A percentile compares a stretch with the other conserved stretches of the same genome.
These are phyloP conservation scores for Therioaphis trifolii DNA, from an alignment of 2,888 invertebrate genomes.

Conservation along the genomic window DNA sequence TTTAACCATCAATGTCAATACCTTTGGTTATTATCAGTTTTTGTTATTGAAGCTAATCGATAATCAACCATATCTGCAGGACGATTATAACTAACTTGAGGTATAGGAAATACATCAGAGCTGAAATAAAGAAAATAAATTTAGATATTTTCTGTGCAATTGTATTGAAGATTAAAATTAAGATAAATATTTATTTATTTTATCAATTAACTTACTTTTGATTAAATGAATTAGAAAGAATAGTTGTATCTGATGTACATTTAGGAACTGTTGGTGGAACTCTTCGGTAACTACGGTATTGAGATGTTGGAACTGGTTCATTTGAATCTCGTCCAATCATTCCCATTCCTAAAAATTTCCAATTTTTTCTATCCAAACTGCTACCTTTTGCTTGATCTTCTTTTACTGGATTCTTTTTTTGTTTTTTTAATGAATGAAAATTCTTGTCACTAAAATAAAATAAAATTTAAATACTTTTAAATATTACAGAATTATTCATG, in stretches of 20 bases:
- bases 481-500: too few species aligned
- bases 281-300: constrained; percentile 80
- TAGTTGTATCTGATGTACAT: constrained; percentile 35
- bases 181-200: constrained; percentile 8
- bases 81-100: constrained; percentile 63
- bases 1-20: constrained; percentile 11
- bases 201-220: constrained; percentile 48
- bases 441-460: constrained; percentile 70
- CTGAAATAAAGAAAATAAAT: constrained; percentile 50
- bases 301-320: constrained; percentile 82
- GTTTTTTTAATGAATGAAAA: constrained; percentile 81
- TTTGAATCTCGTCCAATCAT: constrained; percentile 71
- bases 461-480: too few species aligned
- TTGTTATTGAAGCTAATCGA: constrained; percentile 66
- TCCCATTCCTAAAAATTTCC: constrained; percentile 72
- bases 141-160: neutral
- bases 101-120: constrained; percentile 36
- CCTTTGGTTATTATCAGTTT: constrained; percentile 62
- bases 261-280: constrained; percentile 70
- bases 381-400: constrained; percentile 64
- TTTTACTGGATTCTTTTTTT: constrained; percentile 69
- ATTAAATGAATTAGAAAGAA: constrained; percentile 27
- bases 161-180: neutral
- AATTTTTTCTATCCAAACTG: constrained; percentile 78
- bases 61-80: constrained; percentile 73